Evolutionary conservation across 2,797 vertebrate species (phyloP), one percentile per base, ranked within the genome.

Genomic region (Sebastes steindachneri): DNA sequence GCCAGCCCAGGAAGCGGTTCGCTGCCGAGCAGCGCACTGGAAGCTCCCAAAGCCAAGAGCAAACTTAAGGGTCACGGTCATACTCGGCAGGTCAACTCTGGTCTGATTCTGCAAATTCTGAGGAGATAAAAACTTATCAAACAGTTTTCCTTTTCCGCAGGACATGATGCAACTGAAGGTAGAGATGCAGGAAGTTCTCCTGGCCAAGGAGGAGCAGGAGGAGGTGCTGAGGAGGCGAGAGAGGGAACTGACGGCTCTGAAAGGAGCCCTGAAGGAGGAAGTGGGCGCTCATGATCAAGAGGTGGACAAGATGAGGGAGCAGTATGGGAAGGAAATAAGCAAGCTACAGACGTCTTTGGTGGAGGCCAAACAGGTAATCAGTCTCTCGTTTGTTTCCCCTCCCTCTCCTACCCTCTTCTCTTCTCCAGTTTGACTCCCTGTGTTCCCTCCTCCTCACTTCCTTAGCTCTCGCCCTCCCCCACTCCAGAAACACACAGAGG

Each of bases 261-360:
- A 99, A 90, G 98, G 98, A 66, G 99, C 97, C 9, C 88, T 99
- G 78, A 99, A 99, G 88, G 98, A 99, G 75, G 99, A 99, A 86
- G 98, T 99, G 26, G 96, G 97, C 2, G 96, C 95, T 86, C 99
- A 99, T 0, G 99, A 99, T 87, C 96, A 94, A 89, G 98, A 99
- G 89, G 96, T 99, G 93, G 98, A 99, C 93, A 97, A 95, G 89
- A 96, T 99, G 81, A 98, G 93, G 94, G 98, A 98, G 55, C 97
- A 98, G 58, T 97, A 99, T 0, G 95, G 97, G 25, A 95, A 95
- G 5, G 98, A 99, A 89, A 93, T 98, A 65, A 95, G 91, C 63
- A 85, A 87, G 72, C 93, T 99, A 66, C 93, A 95, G 19, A 84
- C 90, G 11, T 96, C 94, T 26, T 91, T 98, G 83, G 97, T 97